phyloP scores from a whole-genome alignment of 2,113 vertebrate genomes.

The Ceyx margarethae region DNA sequence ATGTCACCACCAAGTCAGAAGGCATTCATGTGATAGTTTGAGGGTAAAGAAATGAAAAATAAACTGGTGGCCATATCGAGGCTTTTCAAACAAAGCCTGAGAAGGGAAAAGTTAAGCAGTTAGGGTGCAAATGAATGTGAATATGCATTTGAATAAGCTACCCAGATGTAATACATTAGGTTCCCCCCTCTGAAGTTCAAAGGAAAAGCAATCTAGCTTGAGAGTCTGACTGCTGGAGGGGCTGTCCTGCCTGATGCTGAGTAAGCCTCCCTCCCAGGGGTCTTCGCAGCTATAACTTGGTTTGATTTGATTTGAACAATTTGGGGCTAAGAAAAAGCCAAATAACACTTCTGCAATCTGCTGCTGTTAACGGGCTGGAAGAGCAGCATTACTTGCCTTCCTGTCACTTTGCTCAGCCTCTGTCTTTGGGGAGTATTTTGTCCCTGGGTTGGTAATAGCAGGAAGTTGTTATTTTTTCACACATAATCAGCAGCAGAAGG shows the following conservation, averaged over 20 bases:
- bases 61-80: neutral
- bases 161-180: neutral
- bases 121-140: neutral
- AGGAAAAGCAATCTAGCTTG: neutral
- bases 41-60: conserved; percentile 17
- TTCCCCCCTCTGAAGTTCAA: neutral
- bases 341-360: neutral
- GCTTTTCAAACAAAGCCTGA: neutral
- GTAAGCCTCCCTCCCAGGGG: neutral
- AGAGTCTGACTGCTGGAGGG: neutral
- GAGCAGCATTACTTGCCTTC: neutral
- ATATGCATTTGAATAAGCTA: neutral
- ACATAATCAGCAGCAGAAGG: conserved; percentile 6
- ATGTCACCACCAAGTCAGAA: neutral
- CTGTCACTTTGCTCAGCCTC: neutral
- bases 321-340: neutral
- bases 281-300: neutral
- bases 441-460: neutral
- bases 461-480: conserved; percentile 37
- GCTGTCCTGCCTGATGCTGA: neutral
- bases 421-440: neutral
- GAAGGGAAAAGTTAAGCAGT: neutral
- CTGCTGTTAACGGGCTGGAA: neutral
- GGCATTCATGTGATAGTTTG: neutral
- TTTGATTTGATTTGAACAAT: neutral